Percentiles rank a stretch among this genome's conserved stretches.
Evolutionary conservation across 2,113 vertebrate species (phyloP).

Genomic region (Mellivora capensis): DNA sequence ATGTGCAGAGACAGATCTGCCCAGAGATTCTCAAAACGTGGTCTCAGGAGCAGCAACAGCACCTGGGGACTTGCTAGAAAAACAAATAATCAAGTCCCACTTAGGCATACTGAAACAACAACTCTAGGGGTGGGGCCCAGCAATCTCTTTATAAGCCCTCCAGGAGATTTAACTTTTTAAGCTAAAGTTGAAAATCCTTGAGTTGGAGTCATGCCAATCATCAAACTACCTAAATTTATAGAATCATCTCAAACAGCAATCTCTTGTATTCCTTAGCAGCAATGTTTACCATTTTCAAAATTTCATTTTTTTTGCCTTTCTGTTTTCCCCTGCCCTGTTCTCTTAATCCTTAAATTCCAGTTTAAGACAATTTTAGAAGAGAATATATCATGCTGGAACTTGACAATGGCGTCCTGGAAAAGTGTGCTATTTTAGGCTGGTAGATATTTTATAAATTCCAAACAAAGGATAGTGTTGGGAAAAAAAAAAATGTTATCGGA

Average conservation of each 20-base stretch:
- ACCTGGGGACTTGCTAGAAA: neutral
- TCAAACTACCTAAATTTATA: neutral
- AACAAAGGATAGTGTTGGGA: neutral
- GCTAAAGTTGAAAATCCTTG: neutral
- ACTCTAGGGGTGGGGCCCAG: accelerated
- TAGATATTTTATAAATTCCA: neutral
- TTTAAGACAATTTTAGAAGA: conserved; percentile 18
- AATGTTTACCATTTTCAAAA: neutral
- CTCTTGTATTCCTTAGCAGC: neutral
- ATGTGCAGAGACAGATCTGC: neutral
- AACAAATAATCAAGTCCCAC: neutral
- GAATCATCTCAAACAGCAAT: neutral
- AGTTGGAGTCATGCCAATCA: neutral
- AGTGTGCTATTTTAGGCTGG: neutral
- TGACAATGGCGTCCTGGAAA: neutral
- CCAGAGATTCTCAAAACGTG: neutral
- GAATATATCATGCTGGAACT: neutral
- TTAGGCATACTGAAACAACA: neutral
- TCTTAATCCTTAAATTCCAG: neutral
- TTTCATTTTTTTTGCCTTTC: neutral
- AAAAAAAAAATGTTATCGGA: neutral
- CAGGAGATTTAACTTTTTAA: neutral
- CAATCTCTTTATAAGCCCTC: neutral
- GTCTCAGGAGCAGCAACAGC: neutral
- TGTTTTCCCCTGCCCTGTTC: neutral